Conservation (phyloP, 2,113 vertebrate species). For the Rhinogobius similis region DNA sequence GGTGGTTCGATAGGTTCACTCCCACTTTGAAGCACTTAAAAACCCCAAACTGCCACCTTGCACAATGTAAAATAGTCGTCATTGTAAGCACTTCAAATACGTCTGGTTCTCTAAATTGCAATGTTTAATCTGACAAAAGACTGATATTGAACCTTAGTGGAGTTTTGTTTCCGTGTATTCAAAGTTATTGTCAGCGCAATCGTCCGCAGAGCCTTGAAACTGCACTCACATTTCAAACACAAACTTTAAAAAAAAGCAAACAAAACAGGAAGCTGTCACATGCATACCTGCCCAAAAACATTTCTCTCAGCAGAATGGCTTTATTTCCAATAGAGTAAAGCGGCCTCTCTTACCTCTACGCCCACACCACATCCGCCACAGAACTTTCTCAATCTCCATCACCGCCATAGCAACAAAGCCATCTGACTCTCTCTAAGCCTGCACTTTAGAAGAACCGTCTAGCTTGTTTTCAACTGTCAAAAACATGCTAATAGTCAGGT, state of each 20-base stretch:
- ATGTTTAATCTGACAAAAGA: too few relatives aligned
- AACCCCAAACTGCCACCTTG: background rate
- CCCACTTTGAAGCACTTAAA: background rate
- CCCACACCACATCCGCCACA: background rate
- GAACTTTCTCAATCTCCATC: background rate
- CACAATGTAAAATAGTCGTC: background rate
- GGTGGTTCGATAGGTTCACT: background rate
- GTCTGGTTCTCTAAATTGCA: background rate
- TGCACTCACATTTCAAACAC: background rate
- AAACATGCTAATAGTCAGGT: background rate
- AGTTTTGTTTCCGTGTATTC: background rate
- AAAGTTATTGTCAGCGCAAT: background rate
- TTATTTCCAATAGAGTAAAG: background rate
- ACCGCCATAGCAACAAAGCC: background rate
- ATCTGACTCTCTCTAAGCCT: background rate
- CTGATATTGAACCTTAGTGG: background rate
- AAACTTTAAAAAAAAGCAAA: background rate
- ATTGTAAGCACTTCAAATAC: background rate
- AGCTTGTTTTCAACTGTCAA: background rate
- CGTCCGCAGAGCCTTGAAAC: background rate
- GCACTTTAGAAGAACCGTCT: too few relatives aligned
- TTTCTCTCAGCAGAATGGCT: background rate
- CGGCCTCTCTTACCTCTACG: background rate
- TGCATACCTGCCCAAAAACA: background rate
- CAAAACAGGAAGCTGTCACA: too few relatives aligned